Conservation (phyloP, 1,140 invertebrate genomes). For the Drosophila eugracilis region DNA sequence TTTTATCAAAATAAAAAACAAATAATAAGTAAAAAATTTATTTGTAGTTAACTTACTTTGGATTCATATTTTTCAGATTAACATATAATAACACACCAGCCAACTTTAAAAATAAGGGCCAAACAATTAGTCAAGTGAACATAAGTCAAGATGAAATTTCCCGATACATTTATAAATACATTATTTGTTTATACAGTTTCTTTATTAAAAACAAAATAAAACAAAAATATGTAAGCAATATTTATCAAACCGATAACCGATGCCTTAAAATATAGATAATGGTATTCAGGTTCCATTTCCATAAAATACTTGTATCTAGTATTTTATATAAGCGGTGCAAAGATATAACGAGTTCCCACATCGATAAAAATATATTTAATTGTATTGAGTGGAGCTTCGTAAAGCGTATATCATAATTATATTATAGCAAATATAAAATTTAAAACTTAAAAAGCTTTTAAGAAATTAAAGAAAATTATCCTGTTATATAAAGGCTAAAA, state of each 20-base stretch:
- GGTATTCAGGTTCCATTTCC: background rate
- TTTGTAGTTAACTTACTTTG: background rate
- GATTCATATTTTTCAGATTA: background rate
- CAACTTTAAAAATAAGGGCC: background rate
- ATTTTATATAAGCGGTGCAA: background rate
- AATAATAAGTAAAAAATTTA: background rate
- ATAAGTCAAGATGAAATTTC: background rate
- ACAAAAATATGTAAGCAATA: conserved; percentile 9
- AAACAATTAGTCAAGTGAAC: background rate
- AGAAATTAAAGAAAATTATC: too few species aligned
- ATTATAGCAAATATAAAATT: too few species aligned
- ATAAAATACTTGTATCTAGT: background rate
- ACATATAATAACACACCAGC: background rate
- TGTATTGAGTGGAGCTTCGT: too few species aligned
- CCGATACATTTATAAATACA: background rate
- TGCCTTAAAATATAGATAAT: conserved; percentile 7
- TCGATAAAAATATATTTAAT: too few species aligned
- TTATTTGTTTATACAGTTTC: background rate
- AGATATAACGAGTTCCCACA: background rate
- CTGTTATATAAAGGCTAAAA: too few species aligned
- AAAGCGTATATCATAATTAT: too few species aligned
- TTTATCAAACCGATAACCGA: conserved; percentile 7
- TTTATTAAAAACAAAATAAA: conserved; percentile 21
- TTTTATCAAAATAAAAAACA: too few species aligned
- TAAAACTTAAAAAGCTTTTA: too few species aligned